Base-by-base conservation (phyloP, 2,888 invertebrate species). In the Platynereis dumerilii region DNA sequence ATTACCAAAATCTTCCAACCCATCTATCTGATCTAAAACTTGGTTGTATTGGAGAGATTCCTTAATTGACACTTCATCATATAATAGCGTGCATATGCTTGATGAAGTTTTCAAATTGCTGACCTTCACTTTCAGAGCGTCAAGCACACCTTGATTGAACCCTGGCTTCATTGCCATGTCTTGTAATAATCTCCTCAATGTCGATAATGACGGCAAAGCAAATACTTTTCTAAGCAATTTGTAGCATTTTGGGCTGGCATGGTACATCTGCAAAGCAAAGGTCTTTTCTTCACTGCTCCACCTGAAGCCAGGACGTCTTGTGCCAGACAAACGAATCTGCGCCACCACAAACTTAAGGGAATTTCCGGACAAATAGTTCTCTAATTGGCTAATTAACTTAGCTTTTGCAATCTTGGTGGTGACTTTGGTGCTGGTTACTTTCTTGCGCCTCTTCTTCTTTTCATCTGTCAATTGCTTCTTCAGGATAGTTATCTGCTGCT, bases 191-290 rank as follows among this genome's bases (percentile, higher is more conserved):
- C 17, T 48, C 48, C 17, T n/a, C 7, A 48, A n/a, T 5, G 48
- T 48, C 20, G 3, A n/a, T 48, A n/a, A 7, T 5, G 48, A 3
- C 3, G 48, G 48, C 17, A 48, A 48, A 20, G n/a, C 22, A 22
- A 48, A 48, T 20, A 48, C 48, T 48, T n/a, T 20, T 5, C 20
- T 3, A 7, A 48, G 22, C n/a, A 48, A 5, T n/a, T n/a, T 5
- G n/a, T 48, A 48, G 10, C 7, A 5, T 48, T 48, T 48, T 48
- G 48, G 48, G n/a, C 48, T 48, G 7, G 48, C n/a, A 48, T 48
- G 48, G 10, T 10, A 12, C n/a, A 48, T 5, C 5, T 5, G 17
- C 5, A 48, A n/a, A 3, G 48, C 48, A 22, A 48, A 48, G 5
- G 48, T 7, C 48, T 48, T 48, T n/a, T 48, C 48, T 12, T n/a